Evolutionary conservation across 2,113 vertebrate genomes (phyloP).

Genomic region (Pterocles gutturalis): DNA sequence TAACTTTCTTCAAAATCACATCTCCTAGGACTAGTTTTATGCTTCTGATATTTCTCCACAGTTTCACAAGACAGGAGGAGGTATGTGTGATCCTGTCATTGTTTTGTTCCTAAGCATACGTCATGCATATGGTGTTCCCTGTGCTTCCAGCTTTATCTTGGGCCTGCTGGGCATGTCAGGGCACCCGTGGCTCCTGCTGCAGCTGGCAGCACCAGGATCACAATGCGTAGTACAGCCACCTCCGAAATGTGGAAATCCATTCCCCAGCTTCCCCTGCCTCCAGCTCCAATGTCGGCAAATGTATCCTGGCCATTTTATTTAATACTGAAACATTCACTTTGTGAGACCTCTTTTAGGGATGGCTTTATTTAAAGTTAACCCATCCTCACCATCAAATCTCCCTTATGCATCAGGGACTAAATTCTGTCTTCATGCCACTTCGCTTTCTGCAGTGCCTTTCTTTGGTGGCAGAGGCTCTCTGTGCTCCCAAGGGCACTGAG

Average conservation of each 20-base stretch:
- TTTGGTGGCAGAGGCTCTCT: background rate
- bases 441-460: background rate
- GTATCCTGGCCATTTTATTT: too few relatives aligned
- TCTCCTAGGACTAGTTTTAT: background rate
- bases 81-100: background rate
- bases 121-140: fast-evolving
- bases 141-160: background rate
- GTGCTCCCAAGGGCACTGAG: fast-evolving
- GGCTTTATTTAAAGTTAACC: background rate
- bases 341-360: background rate
- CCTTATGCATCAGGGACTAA: background rate
- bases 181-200: fast-evolving
- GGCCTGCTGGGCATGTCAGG: background rate
- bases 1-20: background rate
- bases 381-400: background rate
- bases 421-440: too few relatives aligned
- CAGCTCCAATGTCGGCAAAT: background rate
- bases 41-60: background rate
- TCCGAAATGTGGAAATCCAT: background rate
- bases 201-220: background rate
- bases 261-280: background rate
- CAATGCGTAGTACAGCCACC: fast-evolving
- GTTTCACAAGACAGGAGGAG: background rate
- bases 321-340: background rate
- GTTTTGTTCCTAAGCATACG: background rate